Percentiles rank a stretch among this genome's conserved stretches.
Conservation (phyloP, 1,140 invertebrate genomes). For the Brachionus koreanus region DNA sequence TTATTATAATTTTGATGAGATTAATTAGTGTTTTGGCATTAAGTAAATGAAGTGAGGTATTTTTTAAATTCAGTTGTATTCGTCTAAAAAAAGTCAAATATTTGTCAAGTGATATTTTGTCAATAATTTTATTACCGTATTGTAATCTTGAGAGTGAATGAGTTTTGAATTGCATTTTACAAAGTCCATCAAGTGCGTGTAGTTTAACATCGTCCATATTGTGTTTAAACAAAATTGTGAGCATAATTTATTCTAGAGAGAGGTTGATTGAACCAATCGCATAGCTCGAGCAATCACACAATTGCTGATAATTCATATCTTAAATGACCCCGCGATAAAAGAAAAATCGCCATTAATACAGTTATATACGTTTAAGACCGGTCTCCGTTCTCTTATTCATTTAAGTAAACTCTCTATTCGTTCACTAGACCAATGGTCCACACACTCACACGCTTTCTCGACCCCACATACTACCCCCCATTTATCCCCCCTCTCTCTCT, state of each 20-base stretch:
- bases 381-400: background rate
- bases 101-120: constrained; percentile 13
- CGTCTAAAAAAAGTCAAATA: background rate
- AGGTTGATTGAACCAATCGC: background rate
- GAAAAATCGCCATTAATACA: constrained; percentile 7
- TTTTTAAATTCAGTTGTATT: background rate
- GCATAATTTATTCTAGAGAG: constrained; percentile 15
- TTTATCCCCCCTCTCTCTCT: background rate
- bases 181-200: constrained; percentile 24
- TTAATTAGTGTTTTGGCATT: background rate
- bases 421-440: background rate
- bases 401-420: background rate
- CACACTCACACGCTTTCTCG: too few relatives aligned
- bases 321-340: constrained; percentile 35
- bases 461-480: too few relatives aligned
- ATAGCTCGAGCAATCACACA: background rate
- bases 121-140: constrained; percentile 28
- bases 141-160: constrained; percentile 5
- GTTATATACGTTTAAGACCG: background rate
- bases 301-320: constrained; percentile 23
- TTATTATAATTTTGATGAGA: background rate
- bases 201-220: constrained; percentile 28
- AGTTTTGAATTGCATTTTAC: background rate
- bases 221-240: background rate
- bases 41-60: background rate